Percentiles rank a stretch among this genome's conserved stretches.
Conservation (phyloP, 2,797 vertebrate genomes). For the Pangasius djambal region DNA sequence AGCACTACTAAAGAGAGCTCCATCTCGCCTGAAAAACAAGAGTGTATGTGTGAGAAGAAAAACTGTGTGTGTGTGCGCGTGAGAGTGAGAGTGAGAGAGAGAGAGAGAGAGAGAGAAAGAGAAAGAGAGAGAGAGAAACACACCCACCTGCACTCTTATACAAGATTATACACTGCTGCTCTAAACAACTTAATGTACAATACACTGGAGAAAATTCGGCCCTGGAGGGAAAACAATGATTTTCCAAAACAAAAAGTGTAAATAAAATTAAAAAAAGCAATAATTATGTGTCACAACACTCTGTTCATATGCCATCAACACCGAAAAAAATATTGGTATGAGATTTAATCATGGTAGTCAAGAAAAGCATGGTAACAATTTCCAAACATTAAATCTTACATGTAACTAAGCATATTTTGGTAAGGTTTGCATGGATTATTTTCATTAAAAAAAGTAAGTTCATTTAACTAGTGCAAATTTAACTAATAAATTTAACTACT, state of each 20-base stretch:
- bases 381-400: neutral
- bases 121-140: neutral
- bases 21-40: conserved; percentile 52
- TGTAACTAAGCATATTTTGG: neutral
- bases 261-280: neutral
- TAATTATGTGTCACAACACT: neutral
- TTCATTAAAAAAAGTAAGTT: neutral
- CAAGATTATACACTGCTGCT: neutral
- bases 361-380: neutral
- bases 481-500: neutral
- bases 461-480: neutral
- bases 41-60: neutral
- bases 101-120: neutral
- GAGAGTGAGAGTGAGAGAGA: neutral
- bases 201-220: neutral
- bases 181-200: neutral
- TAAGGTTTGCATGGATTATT: neutral
- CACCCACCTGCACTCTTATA: neutral
- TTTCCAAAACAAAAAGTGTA: neutral
- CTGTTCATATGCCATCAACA: no score
- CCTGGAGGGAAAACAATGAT: neutral
- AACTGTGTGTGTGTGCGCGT: neutral
- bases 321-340: neutral
- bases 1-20: conserved; percentile 49
- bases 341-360: neutral